Conservation (phyloP, 2,888 invertebrate genomes). For the Blera fallax region DNA sequence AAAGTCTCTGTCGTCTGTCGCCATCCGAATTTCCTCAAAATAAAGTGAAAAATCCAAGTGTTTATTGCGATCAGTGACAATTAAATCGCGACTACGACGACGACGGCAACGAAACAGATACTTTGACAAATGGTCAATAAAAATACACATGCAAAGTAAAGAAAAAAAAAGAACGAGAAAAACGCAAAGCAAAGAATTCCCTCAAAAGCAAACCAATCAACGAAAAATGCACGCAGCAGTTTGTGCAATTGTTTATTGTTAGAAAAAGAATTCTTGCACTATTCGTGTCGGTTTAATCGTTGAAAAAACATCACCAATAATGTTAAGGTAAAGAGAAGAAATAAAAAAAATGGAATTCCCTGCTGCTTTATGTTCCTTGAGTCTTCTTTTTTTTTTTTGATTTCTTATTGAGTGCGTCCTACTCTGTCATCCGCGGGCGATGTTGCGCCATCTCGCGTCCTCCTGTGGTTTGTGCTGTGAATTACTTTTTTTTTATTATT, state of each 20-base stretch:
- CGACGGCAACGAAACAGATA: conserved; percentile 65
- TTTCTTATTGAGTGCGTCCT: conserved; percentile 61
- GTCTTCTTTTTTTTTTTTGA: conserved; percentile 44
- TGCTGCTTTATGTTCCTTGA: conserved; percentile 57
- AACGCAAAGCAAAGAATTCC: conserved; percentile 56
- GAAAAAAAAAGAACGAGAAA: conserved; percentile 57
- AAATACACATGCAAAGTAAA: conserved; percentile 71
- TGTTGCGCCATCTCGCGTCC: conserved; percentile 65
- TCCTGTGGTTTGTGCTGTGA: conserved; percentile 65
- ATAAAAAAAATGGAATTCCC: conserved; percentile 57
- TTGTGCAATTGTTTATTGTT: conserved; percentile 59
- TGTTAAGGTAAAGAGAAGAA: conserved; percentile 64
- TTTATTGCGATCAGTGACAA: conserved; percentile 69
- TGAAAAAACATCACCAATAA: conserved; percentile 59
- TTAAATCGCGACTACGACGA: conserved; percentile 68
- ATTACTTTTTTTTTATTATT: conserved; percentile 29
- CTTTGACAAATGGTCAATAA: conserved; percentile 73
- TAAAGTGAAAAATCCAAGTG: conserved; percentile 62
- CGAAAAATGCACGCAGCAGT: conserved; percentile 67
- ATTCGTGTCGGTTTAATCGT: conserved; percentile 46
- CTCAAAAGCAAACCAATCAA: conserved; percentile 67
- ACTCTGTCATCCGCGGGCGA: conserved; percentile 52
- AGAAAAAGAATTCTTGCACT: conserved; percentile 29
- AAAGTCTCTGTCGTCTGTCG: conserved; percentile 3
- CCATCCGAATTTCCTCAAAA: conserved; percentile 12